Conservation (phyloP, 2,797 vertebrate species). For the Chloroceryle amazona region DNA sequence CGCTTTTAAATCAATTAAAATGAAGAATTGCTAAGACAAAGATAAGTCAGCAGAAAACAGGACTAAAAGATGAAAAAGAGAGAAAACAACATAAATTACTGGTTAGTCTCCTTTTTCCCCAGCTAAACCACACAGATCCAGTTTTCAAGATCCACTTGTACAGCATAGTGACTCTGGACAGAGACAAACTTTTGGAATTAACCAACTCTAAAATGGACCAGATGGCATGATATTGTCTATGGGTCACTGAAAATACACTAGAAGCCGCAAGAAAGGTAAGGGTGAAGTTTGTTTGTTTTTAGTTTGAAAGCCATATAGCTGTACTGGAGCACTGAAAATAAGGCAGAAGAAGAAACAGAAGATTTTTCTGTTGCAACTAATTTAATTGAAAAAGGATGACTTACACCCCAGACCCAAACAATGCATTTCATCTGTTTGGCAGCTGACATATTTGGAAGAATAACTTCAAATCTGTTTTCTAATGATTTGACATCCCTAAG, state of each 20-base stretch:
- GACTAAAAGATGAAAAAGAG: background rate
- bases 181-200: background rate
- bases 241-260: background rate
- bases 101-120: background rate
- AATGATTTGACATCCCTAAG: constrained; percentile 8
- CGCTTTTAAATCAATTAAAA: background rate
- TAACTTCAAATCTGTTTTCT: background rate
- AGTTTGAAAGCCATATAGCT: background rate
- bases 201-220: background rate
- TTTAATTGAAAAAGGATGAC: constrained; percentile 31
- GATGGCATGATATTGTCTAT: background rate
- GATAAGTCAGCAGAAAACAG: background rate
- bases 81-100: background rate
- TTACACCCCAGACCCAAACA: background rate
- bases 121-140: background rate
- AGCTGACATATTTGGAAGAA: constrained; percentile 29
- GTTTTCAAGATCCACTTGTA: background rate
- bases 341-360: constrained; percentile 8
- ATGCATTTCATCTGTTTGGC: constrained; percentile 37
- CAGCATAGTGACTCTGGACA: background rate
- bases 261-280: background rate
- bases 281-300: background rate
- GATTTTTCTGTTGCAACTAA: background rate
- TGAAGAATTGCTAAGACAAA: background rate
- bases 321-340: background rate